A percentile compares a stretch with the other conserved stretches of the same genome.
Conservation (phyloP, 2,888 invertebrate genomes). For the Drosophila fulvimacula region DNA sequence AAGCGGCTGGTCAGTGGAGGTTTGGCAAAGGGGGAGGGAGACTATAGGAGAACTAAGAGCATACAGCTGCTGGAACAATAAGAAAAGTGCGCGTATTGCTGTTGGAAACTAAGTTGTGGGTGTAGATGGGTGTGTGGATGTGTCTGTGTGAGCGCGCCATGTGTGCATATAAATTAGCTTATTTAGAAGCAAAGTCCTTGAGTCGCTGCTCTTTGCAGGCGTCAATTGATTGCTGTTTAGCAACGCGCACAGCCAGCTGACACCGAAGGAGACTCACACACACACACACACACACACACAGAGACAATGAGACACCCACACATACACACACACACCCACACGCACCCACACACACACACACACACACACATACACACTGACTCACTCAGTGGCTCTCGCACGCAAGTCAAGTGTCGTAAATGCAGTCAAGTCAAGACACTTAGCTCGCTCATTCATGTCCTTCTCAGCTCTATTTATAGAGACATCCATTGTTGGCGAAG, state of each 20-base stretch:
- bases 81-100: conserved; percentile 15
- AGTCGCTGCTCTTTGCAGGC: conserved; percentile 27
- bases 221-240: conserved; percentile 67
- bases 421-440: conserved; percentile 27
- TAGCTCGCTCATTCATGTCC: conserved; percentile 3
- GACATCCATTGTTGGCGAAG: conserved; percentile 9
- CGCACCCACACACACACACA: no score
- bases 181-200: conserved; percentile 64
- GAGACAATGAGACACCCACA: not conserved
- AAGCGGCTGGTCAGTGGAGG: conserved; percentile 11
- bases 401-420: conserved; percentile 25
- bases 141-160: conserved; percentile 9
- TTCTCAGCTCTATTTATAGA: conserved; percentile 9
- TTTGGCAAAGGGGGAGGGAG: conserved; percentile 1
- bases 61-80: conserved; percentile 44
- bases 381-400: not conserved
- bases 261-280: not conserved
- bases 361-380: not conserved
- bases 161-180: conserved; percentile 70
- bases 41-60: not conserved
- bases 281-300: not conserved
- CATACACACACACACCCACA: not conserved
- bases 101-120: not conserved
- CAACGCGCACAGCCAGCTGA: conserved; percentile 19
- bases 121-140: not conserved